Evolutionary conservation across 2,113 vertebrate genomes (phyloP).

Genomic region (Coturnix japonica): DNA sequence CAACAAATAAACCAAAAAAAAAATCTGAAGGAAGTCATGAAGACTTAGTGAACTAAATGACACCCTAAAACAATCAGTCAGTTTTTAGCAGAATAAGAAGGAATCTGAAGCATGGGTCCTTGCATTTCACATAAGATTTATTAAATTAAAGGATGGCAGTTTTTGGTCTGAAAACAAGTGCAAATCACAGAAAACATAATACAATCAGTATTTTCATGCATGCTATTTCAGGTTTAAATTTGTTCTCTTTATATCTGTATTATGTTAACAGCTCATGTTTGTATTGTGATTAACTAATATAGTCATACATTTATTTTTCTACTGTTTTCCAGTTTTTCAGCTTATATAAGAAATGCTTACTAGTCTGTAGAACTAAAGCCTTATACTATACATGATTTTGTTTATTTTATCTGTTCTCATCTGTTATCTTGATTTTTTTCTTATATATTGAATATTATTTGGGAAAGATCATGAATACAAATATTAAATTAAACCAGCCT

Average conservation of each 20-base stretch:
- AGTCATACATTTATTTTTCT: too few relatives aligned
- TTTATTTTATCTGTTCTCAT: not conserved
- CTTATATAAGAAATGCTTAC: not conserved
- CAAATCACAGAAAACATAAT: not conserved
- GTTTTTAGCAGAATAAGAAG: too few relatives aligned
- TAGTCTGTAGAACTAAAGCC: not conserved
- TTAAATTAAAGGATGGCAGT: too few relatives aligned
- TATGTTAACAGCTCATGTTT: not conserved
- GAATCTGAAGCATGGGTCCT: too few relatives aligned
- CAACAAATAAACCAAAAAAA: too few relatives aligned
- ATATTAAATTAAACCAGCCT: not conserved
- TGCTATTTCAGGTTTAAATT: not conserved
- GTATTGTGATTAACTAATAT: not conserved
- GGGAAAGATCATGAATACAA: not conserved
- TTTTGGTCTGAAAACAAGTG: not conserved
- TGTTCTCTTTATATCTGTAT: not conserved
- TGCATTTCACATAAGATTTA: too few relatives aligned
- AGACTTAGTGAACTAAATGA: too few relatives aligned
- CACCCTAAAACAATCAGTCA: too few relatives aligned
- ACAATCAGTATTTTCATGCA: not conserved
- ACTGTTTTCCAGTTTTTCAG: not conserved
- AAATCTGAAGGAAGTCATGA: too few relatives aligned
- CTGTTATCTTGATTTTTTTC: too few relatives aligned
- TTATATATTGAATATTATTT: not conserved
- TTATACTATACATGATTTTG: not conserved